Evolutionary conservation across 2,888 invertebrate species (phyloP), one percentile per base, ranked within the genome.

Genomic region (Thereva unica): DNA sequence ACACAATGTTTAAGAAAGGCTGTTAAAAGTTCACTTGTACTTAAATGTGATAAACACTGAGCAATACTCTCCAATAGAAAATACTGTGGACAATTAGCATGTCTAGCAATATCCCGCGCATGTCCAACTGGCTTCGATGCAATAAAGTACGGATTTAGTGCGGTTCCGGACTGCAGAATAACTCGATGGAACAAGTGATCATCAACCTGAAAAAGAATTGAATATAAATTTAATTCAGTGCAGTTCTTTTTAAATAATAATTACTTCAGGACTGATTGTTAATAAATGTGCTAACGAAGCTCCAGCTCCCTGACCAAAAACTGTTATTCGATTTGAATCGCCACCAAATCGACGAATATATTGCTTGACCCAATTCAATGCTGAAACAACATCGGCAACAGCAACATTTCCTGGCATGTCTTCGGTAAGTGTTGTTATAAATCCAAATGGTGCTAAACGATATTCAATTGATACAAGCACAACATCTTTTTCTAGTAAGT

Each of bases 391-490:
- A 72, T 86, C 86, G 40, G 83, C 75, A n/a, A 85, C 72, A 0
- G 84, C 85, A 66, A 83, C 83, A 73, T 86, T 86, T 42, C 85
- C 85, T 4, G 85, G 83, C 47, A 84, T 77, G 8, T 77, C 80
- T 8, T 81, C 80, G 49, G 80, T 83, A 67, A 82, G 78, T 0
- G 84, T 80, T 5, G 82, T 82, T 10, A 85, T 72, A 69, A 85
- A 85, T 2, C 84, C 85, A 34, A 84, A 78, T 0, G 83, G 83
- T 1, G 83, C 84, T 65, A 84, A 73, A 4, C 84, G 78, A 72
- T 84, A 84, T 71, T 84, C 83, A 34, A 82, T 74, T 4, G 80
- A 79, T 0, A 84, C 83, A 38, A 84, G 73, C 1, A 84, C 73
- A 4, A 84, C 75, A 70, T 84, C 82, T 66, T 81, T 76, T 68